Conservation (phyloP, 2,113 vertebrate species). For the Agapornis roseicollis region DNA sequence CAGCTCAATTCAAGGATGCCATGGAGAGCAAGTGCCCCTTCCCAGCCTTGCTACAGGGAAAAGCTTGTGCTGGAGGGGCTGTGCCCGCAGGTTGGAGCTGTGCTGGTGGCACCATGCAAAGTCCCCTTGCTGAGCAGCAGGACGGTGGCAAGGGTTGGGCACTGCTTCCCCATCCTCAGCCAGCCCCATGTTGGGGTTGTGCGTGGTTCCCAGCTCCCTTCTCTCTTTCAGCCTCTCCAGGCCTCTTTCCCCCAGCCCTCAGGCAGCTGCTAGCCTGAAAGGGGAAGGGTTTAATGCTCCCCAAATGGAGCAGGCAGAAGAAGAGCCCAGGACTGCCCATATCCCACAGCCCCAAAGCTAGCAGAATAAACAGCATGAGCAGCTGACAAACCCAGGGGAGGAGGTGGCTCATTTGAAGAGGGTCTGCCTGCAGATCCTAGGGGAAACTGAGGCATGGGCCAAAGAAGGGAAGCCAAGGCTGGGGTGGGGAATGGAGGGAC, state of each 20-base stretch:
- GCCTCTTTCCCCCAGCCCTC: background rate
- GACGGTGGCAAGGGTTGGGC: fast-evolving
- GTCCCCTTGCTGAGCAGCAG: background rate
- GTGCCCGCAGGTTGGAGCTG: background rate
- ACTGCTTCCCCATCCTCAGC: background rate
- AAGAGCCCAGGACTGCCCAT: background rate
- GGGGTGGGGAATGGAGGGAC: too few species aligned
- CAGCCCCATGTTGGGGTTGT: background rate
- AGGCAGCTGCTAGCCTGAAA: background rate
- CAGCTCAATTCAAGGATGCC: background rate
- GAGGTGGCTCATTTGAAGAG: background rate
- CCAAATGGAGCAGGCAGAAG: background rate
- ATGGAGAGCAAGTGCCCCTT: background rate
- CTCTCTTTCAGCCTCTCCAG: background rate
- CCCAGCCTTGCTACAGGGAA: background rate
- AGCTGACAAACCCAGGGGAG: background rate
- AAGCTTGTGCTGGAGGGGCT: background rate
- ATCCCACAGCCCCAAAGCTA: background rate
- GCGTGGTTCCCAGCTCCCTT: background rate
- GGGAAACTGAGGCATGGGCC: too few species aligned
- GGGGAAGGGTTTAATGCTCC: background rate
- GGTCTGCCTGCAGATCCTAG: background rate
- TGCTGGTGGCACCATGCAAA: background rate
- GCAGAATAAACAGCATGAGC: background rate
- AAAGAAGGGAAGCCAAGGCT: background rate